Evolutionary conservation across 2,888 invertebrate species (phyloP).

Genomic region (Pyralis farinalis): DNA sequence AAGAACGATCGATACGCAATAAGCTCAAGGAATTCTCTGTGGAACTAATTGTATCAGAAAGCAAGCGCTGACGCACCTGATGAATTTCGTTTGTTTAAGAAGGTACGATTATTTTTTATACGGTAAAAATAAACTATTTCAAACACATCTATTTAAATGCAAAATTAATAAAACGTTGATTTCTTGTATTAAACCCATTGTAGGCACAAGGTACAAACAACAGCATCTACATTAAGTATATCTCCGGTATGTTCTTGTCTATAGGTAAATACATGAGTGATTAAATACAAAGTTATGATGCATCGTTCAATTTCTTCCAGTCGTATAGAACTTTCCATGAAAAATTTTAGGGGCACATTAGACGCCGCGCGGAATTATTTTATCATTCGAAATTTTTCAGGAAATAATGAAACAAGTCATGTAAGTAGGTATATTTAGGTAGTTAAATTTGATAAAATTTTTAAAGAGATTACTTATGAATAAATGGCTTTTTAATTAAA

Average conservation of each 20-base stretch:
- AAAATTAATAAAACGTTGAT: neutral
- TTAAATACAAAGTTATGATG: too few relatives aligned
- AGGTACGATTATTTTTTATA: too few relatives aligned
- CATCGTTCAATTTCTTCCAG: too few relatives aligned
- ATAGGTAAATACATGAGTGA: too few relatives aligned
- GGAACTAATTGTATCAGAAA: slow-evolving; percentile 2
- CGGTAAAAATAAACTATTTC: neutral
- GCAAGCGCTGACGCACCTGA: neutral
- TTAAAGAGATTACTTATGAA: slow-evolving; percentile 75
- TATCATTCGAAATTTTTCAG: slow-evolving; percentile 57
- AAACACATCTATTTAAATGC: neutral
- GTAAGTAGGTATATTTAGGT: slow-evolving; percentile 67
- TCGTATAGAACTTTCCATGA: too few relatives aligned
- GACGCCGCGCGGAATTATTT: slow-evolving; percentile 62
- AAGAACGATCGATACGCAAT: slow-evolving; percentile 48
- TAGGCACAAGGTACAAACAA: too few relatives aligned
- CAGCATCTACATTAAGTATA: too few relatives aligned
- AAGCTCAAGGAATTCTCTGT: slow-evolving; percentile 50
- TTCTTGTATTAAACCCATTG: neutral
- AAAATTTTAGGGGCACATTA: slow-evolving; percentile 24
- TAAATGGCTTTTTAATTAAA: slow-evolving; percentile 75
- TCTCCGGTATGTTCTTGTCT: too few relatives aligned
- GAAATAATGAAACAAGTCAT: slow-evolving; percentile 54
- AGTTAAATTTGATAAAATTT: slow-evolving; percentile 75
- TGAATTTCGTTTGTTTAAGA: neutral